These are phyloP conservation scores for Argyrosomus japonicus DNA, from an alignment of 2,113 vertebrate genomes.

Conservation along the genomic window DNA sequence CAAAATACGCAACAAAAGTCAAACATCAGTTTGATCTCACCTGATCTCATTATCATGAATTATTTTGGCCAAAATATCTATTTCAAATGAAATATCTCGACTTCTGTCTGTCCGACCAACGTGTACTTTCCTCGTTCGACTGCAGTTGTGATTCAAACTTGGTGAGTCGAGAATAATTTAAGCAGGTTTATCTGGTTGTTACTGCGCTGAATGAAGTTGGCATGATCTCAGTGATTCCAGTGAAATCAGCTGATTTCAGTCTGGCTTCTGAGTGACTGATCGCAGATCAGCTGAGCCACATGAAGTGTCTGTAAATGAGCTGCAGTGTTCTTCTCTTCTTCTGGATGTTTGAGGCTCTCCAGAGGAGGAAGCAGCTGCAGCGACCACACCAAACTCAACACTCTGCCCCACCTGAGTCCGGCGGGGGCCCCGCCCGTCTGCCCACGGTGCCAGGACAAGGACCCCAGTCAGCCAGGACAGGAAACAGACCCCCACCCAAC, in stretches of 20 bases:
- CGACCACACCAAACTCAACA: constrained; percentile 36
- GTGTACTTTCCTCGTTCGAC: too few relatives aligned
- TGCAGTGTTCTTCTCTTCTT: not conserved
- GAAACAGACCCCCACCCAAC: constrained; percentile 48
- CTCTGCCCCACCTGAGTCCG: constrained; percentile 33
- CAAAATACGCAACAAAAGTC: too few relatives aligned
- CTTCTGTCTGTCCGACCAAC: too few relatives aligned
- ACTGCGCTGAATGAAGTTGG: too few relatives aligned
- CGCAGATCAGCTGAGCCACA: not conserved
- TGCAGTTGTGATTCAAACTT: too few relatives aligned
- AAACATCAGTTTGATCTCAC: too few relatives aligned
- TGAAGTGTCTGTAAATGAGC: not conserved
- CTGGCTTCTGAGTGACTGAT: not conserved
- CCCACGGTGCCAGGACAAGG: constrained; percentile 46
- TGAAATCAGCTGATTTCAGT: not conserved
- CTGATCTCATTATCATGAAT: too few relatives aligned
- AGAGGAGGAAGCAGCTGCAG: constrained; percentile 46
- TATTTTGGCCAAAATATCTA: too few relatives aligned
- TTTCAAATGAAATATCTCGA: too few relatives aligned
- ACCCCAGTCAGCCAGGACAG: constrained; percentile 58
- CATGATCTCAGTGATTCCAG: not conserved
- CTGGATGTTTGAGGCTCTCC: not conserved
- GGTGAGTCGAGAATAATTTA: too few relatives aligned
- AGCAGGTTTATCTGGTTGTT: too few relatives aligned
- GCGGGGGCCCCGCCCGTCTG: constrained; percentile 42